Evolutionary conservation across 2,888 invertebrate genomes (phyloP), one percentile per base, ranked within the genome.

Genomic region (Anoplius nigerrimus): DNA sequence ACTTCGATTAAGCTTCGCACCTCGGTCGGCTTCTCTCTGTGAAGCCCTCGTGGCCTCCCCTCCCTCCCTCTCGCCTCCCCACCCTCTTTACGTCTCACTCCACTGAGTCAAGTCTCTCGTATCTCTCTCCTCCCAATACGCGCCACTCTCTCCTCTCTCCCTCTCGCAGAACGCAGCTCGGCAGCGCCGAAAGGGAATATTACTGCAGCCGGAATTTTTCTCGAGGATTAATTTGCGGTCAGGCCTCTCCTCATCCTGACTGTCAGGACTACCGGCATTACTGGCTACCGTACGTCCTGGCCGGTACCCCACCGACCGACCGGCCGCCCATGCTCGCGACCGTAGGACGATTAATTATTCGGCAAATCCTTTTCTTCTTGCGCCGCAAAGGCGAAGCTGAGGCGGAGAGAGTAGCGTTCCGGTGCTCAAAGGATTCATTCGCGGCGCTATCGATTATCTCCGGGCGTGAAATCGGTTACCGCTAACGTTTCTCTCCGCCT

Each of bases 151-250:
- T 11, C 43, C 13, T 52, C 55, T 59, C 61, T 51, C 58, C 61
- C 60, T 56, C 67, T 62, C 16, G 20, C 16, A 52, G 45, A 57
- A 54, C 62, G 67, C 62, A 46, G 65, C 59, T 64, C 66, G n/a
- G 71, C 69, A 69, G 71, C 70, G 80, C 79, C 83, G 78, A 83
- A 85, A 84, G 81, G 66, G 83, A 83, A 82, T 81, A 75, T 74
- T 80, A 78, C 83, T 56, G 79, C 79, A 78, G 79, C 77, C 69
- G 75, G 80, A 75, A 82, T 78, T 81, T 80, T 81, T 81, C 78
- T 76, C 62, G 74, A 79, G 81, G 82, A 85, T 85, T 85, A 85
- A 85, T 85, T 85, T 85, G 85, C 83, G 85, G 85, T 85, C 71
- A 66, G n/a, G 60, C 63, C 71, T 66, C 70, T 62, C 66, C 69